Evolutionary conservation across 2,888 invertebrate genomes (phyloP), one percentile per base, ranked within the genome.

Genomic region (Glaucopsyche alexis): DNA sequence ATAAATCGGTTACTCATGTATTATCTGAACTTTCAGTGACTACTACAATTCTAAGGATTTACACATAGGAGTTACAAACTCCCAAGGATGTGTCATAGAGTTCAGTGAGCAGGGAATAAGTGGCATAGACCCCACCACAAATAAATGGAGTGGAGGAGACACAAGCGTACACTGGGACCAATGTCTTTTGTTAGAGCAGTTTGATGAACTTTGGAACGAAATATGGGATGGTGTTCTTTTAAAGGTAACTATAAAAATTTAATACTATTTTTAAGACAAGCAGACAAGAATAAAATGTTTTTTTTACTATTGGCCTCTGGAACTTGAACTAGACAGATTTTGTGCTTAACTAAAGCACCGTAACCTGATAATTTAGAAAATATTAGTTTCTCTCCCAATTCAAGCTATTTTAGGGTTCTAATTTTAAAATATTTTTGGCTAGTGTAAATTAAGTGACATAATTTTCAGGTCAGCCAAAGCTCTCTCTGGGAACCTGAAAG

Each of bases 21-120:
- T 29, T 72, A 29, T 49, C 47, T 45, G 16, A 60, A 64, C 19
- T 94, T 94, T 67, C 91, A 97, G 97, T 87, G 95, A 97, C 88
- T 98, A 97, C 87, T 95, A 95, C 84, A 96, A 96, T 85, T 95
- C 95, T 69, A 96, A 96, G 85, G 97, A 98, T 91, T 94, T 98
- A 77, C 98, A 98, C 88, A 97, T 98, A 86, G 98, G 97, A 74
- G 95, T 98, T 77, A 98, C 98, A 73, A 96, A 97, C 82, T 97
- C 97, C 9, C 93, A 93, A 75, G 96, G 97, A 52, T 94, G 93
- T 81, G 96, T 98, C 71, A 95, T 96, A 75, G 98, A 98, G 90
- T 98, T 96, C 85, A 97, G 98, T 91, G 95, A 94, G 80, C 93
- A 95, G 80, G 98, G 98, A 50, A 93, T 98, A 73, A 87, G 93